These are phyloP conservation scores for Watsonalla cultraria DNA, from an alignment of 2,888 invertebrate species.

Conservation along the genomic window DNA sequence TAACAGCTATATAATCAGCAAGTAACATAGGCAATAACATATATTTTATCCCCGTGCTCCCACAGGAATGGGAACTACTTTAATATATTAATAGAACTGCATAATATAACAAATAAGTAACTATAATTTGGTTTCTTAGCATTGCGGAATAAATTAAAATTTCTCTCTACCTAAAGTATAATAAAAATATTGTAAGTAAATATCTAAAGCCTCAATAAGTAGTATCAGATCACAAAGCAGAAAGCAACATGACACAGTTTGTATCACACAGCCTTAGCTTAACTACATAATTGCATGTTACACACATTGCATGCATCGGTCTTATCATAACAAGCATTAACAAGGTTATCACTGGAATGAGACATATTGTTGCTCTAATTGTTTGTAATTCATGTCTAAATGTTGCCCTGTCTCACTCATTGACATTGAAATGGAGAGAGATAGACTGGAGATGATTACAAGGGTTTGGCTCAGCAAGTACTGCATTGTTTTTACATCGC, in stretches of 20 bases:
- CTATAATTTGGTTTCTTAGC: too few relatives aligned
- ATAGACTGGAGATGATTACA: neutral
- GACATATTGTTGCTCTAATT: slow-evolving; percentile 1
- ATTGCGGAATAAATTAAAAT: too few relatives aligned
- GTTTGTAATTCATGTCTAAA: neutral
- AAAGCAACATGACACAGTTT: neutral
- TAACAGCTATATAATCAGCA: too few relatives aligned
- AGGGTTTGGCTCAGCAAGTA: neutral
- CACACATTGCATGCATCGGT: slow-evolving; percentile 20
- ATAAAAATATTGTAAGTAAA: too few relatives aligned
- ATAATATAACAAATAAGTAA: too few relatives aligned
- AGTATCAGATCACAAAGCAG: neutral
- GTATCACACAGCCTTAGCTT: slow-evolving; percentile 25
- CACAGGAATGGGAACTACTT: too few relatives aligned
- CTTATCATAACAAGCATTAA: slow-evolving; percentile 24
- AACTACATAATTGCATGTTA: slow-evolving; percentile 17
- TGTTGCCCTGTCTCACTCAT: neutral
- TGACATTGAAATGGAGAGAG: neutral
- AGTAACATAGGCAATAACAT: too few relatives aligned
- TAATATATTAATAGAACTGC: too few relatives aligned
- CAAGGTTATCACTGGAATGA: slow-evolving; percentile 19
- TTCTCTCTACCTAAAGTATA: too few relatives aligned
- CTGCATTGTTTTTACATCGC: neutral
- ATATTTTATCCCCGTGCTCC: too few relatives aligned
- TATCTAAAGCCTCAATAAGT: neutral